Percentiles rank a stretch among this genome's conserved stretches.
Evolutionary conservation across 2,113 vertebrate species (phyloP).

Genomic region (Echinops telfairi): DNA sequence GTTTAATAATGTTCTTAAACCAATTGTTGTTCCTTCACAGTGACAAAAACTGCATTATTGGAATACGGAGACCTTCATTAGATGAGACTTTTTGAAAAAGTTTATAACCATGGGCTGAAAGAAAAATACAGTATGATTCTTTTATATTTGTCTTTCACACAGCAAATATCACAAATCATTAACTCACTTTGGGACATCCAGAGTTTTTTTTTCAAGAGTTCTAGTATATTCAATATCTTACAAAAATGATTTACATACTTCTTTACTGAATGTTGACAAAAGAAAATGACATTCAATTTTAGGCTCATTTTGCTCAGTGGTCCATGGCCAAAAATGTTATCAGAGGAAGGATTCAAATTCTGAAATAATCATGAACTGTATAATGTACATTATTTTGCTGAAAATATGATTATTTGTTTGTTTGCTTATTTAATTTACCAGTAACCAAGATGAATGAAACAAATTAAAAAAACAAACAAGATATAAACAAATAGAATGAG

Average conservation of each 20-base stretch:
- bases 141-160: conserved; percentile 32
- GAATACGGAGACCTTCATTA: not conserved
- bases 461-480: not conserved
- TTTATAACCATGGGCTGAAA: not conserved
- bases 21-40: conserved; percentile 64
- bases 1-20: conserved; percentile 82
- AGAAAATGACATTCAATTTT: conserved; percentile 47
- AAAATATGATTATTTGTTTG: not conserved
- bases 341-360: not conserved
- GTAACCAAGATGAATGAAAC: not conserved
- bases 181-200: not conserved
- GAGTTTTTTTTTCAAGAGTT: not conserved
- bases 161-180: not conserved
- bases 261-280: conserved; percentile 8
- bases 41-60: conserved; percentile 4
- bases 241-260: conserved; percentile 52
- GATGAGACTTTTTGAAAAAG: not conserved
- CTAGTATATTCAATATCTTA: not conserved
- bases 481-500: not conserved
- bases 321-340: not conserved
- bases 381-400: not conserved
- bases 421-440: not conserved
- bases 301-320: conserved; percentile 15
- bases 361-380: conserved; percentile 17
- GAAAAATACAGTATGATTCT: not conserved